phyloP scores from a whole-genome alignment of 1,140 invertebrate species.

The Ceratina japonica region DNA sequence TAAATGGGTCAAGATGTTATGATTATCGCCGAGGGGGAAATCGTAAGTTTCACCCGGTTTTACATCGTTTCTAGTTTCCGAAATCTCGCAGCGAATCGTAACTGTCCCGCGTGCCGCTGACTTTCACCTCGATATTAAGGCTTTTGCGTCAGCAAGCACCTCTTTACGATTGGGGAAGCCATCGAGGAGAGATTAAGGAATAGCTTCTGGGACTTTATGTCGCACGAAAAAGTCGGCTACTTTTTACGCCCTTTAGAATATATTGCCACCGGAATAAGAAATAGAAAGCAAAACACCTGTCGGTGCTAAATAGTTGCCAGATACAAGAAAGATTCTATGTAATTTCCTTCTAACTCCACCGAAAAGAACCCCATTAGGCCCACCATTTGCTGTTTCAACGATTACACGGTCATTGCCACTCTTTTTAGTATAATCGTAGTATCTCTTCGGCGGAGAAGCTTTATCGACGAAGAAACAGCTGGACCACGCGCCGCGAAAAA shows the following conservation, averaged over 20 bases:
- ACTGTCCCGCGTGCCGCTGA: conserved; percentile 27
- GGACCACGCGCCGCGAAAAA: background rate
- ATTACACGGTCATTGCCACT: too few relatives aligned
- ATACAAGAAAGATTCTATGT: background rate
- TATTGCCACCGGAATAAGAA: too few relatives aligned
- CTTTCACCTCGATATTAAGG: conserved; percentile 53
- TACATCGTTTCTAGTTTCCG: conserved; percentile 26
- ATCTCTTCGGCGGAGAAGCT: background rate
- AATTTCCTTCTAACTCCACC: background rate
- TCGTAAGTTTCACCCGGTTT: background rate
- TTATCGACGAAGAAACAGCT: background rate
- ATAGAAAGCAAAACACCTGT: background rate
- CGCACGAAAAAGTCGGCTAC: too few relatives aligned
- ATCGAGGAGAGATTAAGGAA: background rate
- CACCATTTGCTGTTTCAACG: too few relatives aligned
- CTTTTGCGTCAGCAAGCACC: conserved; percentile 48
- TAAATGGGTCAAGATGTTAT: conserved; percentile 10
- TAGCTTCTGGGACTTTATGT: too few relatives aligned
- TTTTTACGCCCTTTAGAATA: too few relatives aligned
- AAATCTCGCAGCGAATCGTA: conserved; percentile 30
- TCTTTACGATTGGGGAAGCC: background rate
- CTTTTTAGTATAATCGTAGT: too few relatives aligned
- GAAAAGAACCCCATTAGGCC: background rate
- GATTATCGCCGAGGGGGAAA: too few relatives aligned
- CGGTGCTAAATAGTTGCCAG: background rate